phyloP scores from a whole-genome alignment of 2,888 invertebrate genomes.

The Teleogryllus oceanicus region DNA sequence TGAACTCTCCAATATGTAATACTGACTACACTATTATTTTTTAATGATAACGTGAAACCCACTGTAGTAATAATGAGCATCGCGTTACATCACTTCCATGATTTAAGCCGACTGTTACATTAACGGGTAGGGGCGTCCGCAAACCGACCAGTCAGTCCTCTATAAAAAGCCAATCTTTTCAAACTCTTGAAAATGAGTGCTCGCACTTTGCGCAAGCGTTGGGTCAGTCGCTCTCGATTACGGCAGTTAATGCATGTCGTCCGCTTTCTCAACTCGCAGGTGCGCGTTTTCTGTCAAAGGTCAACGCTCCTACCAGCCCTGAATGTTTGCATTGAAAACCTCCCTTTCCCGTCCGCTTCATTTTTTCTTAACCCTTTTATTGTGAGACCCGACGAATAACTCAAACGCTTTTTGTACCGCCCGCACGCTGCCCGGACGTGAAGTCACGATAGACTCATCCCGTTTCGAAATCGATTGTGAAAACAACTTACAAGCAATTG shows the following conservation, averaged over 20 bases:
- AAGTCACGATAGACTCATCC: constrained; percentile 9
- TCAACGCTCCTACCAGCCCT: background rate
- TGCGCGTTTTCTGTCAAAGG: background rate
- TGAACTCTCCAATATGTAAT: too few relatives aligned
- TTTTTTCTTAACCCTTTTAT: background rate
- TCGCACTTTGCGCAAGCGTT: background rate
- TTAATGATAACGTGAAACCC: too few relatives aligned
- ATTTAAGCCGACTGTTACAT: too few relatives aligned
- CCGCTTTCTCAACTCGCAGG: background rate
- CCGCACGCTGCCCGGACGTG: background rate
- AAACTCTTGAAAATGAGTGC: too few relatives aligned
- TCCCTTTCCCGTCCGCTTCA: background rate
- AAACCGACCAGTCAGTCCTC: too few relatives aligned
- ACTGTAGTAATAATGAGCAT: too few relatives aligned
- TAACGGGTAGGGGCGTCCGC: too few relatives aligned
- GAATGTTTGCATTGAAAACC: background rate
- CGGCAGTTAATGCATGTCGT: background rate
- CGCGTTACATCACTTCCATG: too few relatives aligned
- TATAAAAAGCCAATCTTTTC: too few relatives aligned
- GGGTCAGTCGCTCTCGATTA: background rate
- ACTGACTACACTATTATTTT: too few relatives aligned
- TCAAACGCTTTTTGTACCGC: constrained; percentile 9
- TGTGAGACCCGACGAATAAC: background rate
- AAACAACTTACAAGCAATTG: constrained; percentile 2
- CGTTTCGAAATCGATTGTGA: constrained; percentile 6